A percentile compares a stretch with the other conserved stretches of the same genome.
These are phyloP conservation scores for Tholera decimalis DNA, from an alignment of 2,888 invertebrate genomes.

Conservation along the genomic window DNA sequence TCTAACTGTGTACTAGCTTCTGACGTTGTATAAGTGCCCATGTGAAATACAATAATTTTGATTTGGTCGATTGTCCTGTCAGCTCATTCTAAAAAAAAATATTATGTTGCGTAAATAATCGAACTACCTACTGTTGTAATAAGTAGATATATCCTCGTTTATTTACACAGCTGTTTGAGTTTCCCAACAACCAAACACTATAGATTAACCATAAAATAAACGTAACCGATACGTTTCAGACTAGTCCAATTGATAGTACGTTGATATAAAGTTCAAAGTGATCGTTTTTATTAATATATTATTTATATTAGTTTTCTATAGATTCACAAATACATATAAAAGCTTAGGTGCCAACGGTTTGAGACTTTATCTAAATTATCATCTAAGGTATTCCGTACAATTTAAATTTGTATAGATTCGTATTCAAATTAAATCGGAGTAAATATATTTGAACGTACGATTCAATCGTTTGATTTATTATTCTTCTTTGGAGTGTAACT, in stretches of 20 bases:
- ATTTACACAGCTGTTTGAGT: constrained; percentile 3
- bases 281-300: constrained; percentile 1
- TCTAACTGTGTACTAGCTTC: too few species aligned
- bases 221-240: neutral
- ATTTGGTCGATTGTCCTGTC: neutral
- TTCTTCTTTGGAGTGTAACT: neutral
- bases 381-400: neutral
- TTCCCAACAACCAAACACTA: neutral
- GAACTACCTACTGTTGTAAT: neutral
- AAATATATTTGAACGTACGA: neutral
- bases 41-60: too few species aligned
- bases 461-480: constrained; percentile 6
- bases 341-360: constrained; percentile 14
- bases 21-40: too few species aligned
- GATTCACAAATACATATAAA: constrained; percentile 21
- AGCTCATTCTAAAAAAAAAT: too few species aligned
- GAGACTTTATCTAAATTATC: constrained; percentile 21
- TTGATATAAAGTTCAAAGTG: neutral
- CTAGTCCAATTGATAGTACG: neutral
- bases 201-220: neutral
- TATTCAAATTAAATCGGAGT: constrained; percentile 11
- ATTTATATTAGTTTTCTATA: constrained; percentile 14
- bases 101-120: neutral
- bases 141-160: neutral
- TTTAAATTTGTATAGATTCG: neutral